Evolutionary conservation across 2,888 invertebrate species (phyloP).

Genomic region (Hedychridium roseum): DNA sequence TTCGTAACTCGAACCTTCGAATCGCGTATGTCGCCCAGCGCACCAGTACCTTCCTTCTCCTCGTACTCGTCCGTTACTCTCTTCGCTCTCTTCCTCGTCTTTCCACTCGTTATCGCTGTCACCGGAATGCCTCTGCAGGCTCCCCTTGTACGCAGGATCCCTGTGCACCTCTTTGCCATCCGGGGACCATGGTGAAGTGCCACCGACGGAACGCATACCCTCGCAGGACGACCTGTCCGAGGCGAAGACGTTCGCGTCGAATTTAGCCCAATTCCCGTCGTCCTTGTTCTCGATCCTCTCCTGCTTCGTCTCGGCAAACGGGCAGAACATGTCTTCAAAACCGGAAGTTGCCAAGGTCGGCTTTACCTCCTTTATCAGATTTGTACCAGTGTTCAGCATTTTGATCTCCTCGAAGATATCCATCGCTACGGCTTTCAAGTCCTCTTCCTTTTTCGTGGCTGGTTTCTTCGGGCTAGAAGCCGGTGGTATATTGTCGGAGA

Average conservation of each 20-base stretch:
- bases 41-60: slow-evolving; percentile 63
- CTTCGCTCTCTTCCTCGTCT: slow-evolving; percentile 63
- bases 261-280: slow-evolving; percentile 60
- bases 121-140: slow-evolving; percentile 60
- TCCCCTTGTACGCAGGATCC: slow-evolving; percentile 60
- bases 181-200: slow-evolving; percentile 79
- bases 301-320: slow-evolving; percentile 43
- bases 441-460: slow-evolving; percentile 39
- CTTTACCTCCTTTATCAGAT: slow-evolving; percentile 15
- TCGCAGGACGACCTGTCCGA: slow-evolving; percentile 55
- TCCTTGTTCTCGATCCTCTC: slow-evolving; percentile 44
- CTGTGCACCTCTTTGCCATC: slow-evolving; percentile 74
- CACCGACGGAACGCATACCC: slow-evolving; percentile 52
- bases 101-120: slow-evolving; percentile 62
- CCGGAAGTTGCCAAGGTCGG: slow-evolving; percentile 28
- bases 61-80: slow-evolving; percentile 55
- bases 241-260: slow-evolving; percentile 54
- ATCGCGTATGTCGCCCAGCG: slow-evolving; percentile 43
- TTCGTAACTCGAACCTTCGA: slow-evolving; percentile 43
- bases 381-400: slow-evolving; percentile 51
- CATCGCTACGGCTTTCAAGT: slow-evolving; percentile 43
- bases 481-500: slow-evolving; percentile 46
- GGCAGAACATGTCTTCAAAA: slow-evolving; percentile 55
- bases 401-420: slow-evolving; percentile 61
- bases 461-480: slow-evolving; percentile 39